phyloP scores from a whole-genome alignment of 53 echinoderm and acorn worm species.

The Patiria pectinifera region DNA sequence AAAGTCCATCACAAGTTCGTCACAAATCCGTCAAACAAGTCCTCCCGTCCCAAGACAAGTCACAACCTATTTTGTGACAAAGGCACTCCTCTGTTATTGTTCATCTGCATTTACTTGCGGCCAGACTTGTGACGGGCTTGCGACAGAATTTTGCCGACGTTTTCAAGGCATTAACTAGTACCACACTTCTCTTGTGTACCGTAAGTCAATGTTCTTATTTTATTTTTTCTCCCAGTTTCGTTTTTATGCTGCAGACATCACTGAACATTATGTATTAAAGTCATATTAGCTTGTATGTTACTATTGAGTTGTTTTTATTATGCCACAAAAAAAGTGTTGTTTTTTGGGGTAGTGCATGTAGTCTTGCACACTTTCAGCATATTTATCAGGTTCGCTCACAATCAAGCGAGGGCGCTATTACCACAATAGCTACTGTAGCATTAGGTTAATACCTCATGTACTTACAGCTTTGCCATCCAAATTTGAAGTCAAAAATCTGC shows the following conservation, averaged over 20 bases:
- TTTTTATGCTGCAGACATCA: not conserved
- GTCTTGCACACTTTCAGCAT: not conserved
- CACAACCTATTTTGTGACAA: too few relatives aligned
- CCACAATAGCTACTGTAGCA: not conserved
- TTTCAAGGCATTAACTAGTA: not conserved
- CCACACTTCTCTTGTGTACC: not conserved
- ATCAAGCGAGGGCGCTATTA: not conserved
- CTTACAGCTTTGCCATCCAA: not conserved
- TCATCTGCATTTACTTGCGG: too few relatives aligned
- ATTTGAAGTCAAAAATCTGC: not conserved
- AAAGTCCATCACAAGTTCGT: too few relatives aligned
- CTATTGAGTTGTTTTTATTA: not conserved
- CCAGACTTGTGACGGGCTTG: too few relatives aligned
- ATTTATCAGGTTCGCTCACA: not conserved
- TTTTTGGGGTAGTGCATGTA: not conserved
- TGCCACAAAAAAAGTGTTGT: not conserved
- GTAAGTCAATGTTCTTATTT: not conserved
- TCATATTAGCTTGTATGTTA: not conserved
- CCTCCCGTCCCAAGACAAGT: too few relatives aligned
- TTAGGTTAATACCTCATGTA: not conserved
- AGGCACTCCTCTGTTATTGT: too few relatives aligned
- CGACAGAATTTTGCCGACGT: not conserved
- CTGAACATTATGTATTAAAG: not conserved
- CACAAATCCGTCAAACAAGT: too few relatives aligned
- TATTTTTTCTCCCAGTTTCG: not conserved